Conservation (phyloP, 2,888 invertebrate genomes). For the Alcis repandata region DNA sequence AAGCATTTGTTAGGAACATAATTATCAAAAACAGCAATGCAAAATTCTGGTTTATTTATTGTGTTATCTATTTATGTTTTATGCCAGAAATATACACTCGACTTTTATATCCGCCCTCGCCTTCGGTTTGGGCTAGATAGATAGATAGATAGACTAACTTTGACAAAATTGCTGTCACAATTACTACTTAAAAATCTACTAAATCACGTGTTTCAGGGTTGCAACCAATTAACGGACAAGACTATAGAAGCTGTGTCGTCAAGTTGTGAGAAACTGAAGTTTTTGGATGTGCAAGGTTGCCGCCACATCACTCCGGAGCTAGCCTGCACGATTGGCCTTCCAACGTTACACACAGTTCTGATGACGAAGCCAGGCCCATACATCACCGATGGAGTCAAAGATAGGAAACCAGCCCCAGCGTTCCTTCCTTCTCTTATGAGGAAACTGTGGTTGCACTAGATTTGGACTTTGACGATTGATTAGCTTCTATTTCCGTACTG, state of each 20-base stretch:
- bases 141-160: too few relatives aligned
- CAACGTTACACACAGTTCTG: constrained; percentile 78
- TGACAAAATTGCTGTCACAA: too few relatives aligned
- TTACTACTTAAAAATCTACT: too few relatives aligned
- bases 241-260: constrained; percentile 81
- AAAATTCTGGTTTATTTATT: too few relatives aligned
- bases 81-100: too few relatives aligned
- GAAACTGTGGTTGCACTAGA: constrained; percentile 72
- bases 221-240: constrained; percentile 87
- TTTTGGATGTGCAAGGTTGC: constrained; percentile 87
- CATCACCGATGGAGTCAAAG: constrained; percentile 73
- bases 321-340: constrained; percentile 74
- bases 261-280: constrained; percentile 83
- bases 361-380: constrained; percentile 82
- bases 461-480: too few relatives aligned
- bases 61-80: too few relatives aligned
- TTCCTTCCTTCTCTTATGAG: constrained; percentile 76
- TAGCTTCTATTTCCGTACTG: too few relatives aligned
- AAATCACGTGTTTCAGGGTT: constrained; percentile 78
- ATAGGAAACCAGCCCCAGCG: constrained; percentile 71
- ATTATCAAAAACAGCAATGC: too few relatives aligned
- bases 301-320: constrained; percentile 80
- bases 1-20: too few relatives aligned
- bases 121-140: too few relatives aligned
- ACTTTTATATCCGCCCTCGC: too few relatives aligned